These are phyloP conservation scores for Agriopis aurantiaria DNA, from an alignment of 2,888 invertebrate genomes.

Conservation along the genomic window DNA sequence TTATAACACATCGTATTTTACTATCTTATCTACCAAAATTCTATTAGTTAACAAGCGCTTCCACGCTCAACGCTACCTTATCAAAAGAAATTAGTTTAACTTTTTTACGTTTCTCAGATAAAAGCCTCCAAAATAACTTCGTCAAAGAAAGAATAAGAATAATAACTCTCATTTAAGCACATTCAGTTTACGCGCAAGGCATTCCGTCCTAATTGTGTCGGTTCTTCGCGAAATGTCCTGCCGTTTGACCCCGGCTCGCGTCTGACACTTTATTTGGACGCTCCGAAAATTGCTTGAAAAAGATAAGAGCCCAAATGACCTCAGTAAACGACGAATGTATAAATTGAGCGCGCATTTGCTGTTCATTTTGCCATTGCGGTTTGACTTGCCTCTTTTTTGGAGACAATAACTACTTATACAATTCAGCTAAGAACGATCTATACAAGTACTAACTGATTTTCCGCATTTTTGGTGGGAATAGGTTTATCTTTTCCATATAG, in stretches of 20 bases:
- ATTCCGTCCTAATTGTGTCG: constrained; percentile 47
- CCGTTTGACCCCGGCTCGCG: constrained; percentile 47
- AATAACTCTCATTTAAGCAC: constrained; percentile 49
- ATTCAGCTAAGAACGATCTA: background rate
- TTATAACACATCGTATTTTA: background rate
- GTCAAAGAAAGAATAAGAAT: constrained; percentile 50
- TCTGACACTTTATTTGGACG: constrained; percentile 46
- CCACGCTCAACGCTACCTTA: constrained; percentile 7
- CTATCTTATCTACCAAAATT: constrained; percentile 8
- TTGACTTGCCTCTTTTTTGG: background rate
- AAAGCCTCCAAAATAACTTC: constrained; percentile 46
- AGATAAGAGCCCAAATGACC: constrained; percentile 36
- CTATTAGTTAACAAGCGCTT: constrained; percentile 12
- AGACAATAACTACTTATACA: background rate
- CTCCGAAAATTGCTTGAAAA: constrained; percentile 36
- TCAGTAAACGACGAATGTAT: constrained; percentile 23
- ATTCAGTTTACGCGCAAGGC: constrained; percentile 49
- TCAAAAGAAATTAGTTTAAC: constrained; percentile 46
- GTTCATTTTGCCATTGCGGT: constrained; percentile 18
- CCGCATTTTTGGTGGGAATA: background rate
- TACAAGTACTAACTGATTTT: too few relatives aligned
- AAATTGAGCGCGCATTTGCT: constrained; percentile 26
- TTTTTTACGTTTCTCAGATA: constrained; percentile 44
- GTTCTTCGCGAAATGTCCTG: constrained; percentile 42
- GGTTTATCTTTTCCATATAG: too few relatives aligned